Evolutionary conservation across 2,113 vertebrate genomes (phyloP), one percentile per base, ranked within the genome.

Genomic region (Lycaon pictus): DNA sequence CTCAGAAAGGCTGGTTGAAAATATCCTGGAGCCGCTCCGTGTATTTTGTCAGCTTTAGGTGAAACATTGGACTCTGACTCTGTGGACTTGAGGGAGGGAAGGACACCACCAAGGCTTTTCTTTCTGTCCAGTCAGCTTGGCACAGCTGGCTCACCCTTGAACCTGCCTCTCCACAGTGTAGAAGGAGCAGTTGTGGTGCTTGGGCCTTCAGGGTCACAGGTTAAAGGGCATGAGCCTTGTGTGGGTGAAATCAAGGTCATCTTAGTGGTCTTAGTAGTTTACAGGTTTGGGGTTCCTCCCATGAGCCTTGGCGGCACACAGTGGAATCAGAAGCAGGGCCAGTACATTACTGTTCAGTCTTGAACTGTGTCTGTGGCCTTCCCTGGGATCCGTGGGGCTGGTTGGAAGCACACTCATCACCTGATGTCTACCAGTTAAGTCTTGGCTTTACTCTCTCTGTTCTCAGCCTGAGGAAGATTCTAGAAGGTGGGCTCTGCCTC

Each of bases 401-500:
- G 56, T 20, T 62, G 23, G 69, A 86, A 56, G 8, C 32, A 5
- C 19, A 58, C 53, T 23, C 3, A 20, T n/a, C 65, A 11, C 60
- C 23, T 17, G 29, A 48, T 0, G 8, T 3, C 15, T 1, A 63
- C 53, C n/a, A 0, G 0, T 25, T n/a, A 32, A 56, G n/a, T 53
- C 74, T 60, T 67, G 11, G 17, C 48, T 84, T 71, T 29, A 1
- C 20, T 1, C 4, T 37, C 51, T 63, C 43, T 20, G 2, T 12
- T 32, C 56, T 60, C 2, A 2, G 72, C 77, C 82, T 12, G 11
- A 60, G 74, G 60, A 58, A 62, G 43, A 4, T 16, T 74, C 69
- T 53, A 9, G 29, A 76, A 88, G 69, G 63, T 56, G 25, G 71
- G 4, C 27, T 85, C 71, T 43, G 23, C 80, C 86, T 86, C 79